Percentiles rank a stretch among this genome's conserved stretches.
Evolutionary conservation across 2,113 vertebrate species (phyloP).

Genomic region (Proterorhinus semilunaris): DNA sequence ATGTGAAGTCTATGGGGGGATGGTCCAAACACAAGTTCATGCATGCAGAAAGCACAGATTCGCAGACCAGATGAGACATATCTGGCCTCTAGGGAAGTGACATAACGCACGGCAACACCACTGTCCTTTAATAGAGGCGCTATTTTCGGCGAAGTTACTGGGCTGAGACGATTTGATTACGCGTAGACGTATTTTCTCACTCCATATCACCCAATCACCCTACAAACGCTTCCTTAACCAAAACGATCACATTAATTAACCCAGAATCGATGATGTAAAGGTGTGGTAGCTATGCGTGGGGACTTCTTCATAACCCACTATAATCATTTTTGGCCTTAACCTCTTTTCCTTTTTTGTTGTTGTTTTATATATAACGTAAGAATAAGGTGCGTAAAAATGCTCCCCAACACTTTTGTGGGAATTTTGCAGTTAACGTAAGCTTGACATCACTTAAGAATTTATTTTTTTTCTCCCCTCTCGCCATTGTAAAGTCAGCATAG

Average conservation of each 20-base stretch:
- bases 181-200: conserved; percentile 48
- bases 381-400: not conserved
- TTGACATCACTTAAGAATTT: not conserved
- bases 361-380: conserved; percentile 5
- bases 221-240: conserved; percentile 9
- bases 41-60: conserved; percentile 60
- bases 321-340: conserved; percentile 31
- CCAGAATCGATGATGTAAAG: not conserved
- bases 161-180: conserved; percentile 63
- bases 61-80: conserved; percentile 59
- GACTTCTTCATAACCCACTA: conserved; percentile 1
- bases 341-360: not conserved
- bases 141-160: conserved; percentile 67
- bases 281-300: not conserved
- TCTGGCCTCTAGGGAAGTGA: conserved; percentile 58
- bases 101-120: conserved; percentile 50
- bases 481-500: not conserved
- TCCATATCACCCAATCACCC: conserved; percentile 49
- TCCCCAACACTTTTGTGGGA: not conserved
- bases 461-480: not conserved
- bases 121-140: conserved; percentile 41
- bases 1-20: conserved; percentile 47
- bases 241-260: not conserved
- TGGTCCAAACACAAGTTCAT: conserved; percentile 36
- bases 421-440: not conserved